Conservation (phyloP, 2,888 invertebrate genomes). For the Nebria brevicollis region DNA sequence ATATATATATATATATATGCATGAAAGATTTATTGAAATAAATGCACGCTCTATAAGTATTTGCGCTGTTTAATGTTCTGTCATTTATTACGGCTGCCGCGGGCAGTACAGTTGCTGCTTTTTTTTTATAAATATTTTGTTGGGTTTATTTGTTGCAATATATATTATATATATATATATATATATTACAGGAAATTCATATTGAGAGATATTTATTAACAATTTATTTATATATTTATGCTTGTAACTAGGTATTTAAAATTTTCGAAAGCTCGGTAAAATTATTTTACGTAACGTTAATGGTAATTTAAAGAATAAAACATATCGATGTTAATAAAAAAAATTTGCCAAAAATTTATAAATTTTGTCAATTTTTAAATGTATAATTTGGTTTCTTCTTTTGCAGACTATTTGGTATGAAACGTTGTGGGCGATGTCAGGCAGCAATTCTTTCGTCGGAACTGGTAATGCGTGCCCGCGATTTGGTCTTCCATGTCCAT, state of each 20-base stretch:
- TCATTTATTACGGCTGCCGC: slow-evolving; percentile 3
- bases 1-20: not conserved
- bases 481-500: slow-evolving; percentile 92
- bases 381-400: slow-evolving; percentile 49
- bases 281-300: too few species aligned
- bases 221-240: not conserved
- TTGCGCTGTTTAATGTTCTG: slow-evolving; percentile 11
- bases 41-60: not conserved
- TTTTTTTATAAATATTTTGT: not conserved
- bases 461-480: slow-evolving; percentile 93
- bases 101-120: not conserved
- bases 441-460: slow-evolving; percentile 89
- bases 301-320: too few species aligned
- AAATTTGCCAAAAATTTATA: too few species aligned
- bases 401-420: slow-evolving; percentile 89
- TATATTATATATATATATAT: slow-evolving; percentile 4
- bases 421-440: slow-evolving; percentile 89
- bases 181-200: slow-evolving; percentile 8
- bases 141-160: not conserved
- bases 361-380: not conserved
- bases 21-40: slow-evolving; percentile 12
- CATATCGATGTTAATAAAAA: not conserved
- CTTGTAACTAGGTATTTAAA: not conserved
- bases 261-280: too few species aligned
- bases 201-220: not conserved